These are phyloP conservation scores for Aphelenchoides bicaudatus DNA, from an alignment of 2,888 invertebrate genomes.

Conservation along the genomic window DNA sequence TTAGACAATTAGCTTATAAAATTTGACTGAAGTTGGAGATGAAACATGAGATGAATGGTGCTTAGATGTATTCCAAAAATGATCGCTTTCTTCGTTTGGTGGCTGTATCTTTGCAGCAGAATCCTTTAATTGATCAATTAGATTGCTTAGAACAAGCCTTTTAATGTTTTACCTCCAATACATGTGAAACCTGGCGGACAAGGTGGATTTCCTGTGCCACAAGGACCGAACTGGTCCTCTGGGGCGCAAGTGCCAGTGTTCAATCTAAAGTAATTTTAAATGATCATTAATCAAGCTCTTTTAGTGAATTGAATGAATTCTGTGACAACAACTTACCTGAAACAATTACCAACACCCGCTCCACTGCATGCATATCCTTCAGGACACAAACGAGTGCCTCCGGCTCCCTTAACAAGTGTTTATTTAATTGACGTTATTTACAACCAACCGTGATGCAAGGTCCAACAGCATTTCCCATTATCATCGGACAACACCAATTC, in stretches of 20 bases:
- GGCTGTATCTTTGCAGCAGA: conserved; percentile 13
- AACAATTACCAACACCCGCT: conserved; percentile 29
- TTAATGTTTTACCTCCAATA: conserved; percentile 15
- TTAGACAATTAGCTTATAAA: background rate
- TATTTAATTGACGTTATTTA: too few relatives aligned
- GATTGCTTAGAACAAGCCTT: too few relatives aligned
- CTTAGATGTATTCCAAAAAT: background rate
- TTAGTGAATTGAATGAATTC: too few relatives aligned
- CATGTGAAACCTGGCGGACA: conserved; percentile 17
- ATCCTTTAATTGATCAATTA: too few relatives aligned
- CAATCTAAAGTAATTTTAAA: too few relatives aligned
- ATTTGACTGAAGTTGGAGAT: background rate
- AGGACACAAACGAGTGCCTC: conserved; percentile 22
- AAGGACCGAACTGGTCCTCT: conserved; percentile 31
- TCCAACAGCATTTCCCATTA: conserved; percentile 21
- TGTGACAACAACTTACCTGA: too few relatives aligned
- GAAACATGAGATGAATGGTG: background rate
- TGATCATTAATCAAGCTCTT: too few relatives aligned
- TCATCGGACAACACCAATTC: conserved; percentile 38
- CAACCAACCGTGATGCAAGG: conserved; percentile 32
- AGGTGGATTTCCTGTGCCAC: conserved; percentile 4
- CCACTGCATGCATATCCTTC: conserved; percentile 32
- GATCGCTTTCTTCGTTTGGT: conserved; percentile 19
- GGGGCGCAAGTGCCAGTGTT: conserved; percentile 21
- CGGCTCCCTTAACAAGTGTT: too few relatives aligned